A percentile compares a stretch with the other conserved stretches of the same genome.
Evolutionary conservation across 2,888 invertebrate genomes (phyloP).

Genomic region (Prenolepis imparis): DNA sequence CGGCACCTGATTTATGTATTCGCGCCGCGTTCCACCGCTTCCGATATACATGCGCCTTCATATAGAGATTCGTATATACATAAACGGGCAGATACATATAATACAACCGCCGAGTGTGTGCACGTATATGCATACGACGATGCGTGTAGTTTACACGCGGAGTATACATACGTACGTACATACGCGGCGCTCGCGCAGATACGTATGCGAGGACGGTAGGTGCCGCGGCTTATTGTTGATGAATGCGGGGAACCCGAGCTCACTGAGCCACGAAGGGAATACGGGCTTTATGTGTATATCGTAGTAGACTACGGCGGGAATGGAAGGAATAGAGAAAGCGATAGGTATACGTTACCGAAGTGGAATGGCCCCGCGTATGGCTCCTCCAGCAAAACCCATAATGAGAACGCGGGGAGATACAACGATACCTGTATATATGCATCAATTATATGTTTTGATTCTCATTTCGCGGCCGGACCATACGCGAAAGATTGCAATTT

Average conservation of each 20-base stretch:
- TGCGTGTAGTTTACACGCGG: constrained; percentile 8
- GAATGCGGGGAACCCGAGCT: constrained; percentile 73
- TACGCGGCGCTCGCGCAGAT: constrained; percentile 37
- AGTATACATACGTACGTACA: constrained; percentile 24
- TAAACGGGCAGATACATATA: constrained; percentile 30
- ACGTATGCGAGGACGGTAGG: constrained; percentile 47
- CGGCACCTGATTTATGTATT: constrained; percentile 81
- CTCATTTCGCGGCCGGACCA: constrained; percentile 62
- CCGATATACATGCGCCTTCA: constrained; percentile 57
- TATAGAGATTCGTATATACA: constrained; percentile 32
- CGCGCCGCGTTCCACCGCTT: constrained; percentile 72
- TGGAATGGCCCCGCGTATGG: constrained; percentile 26
- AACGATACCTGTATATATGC: constrained; percentile 58
- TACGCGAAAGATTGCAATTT: constrained; percentile 76
- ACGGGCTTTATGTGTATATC: constrained; percentile 48
- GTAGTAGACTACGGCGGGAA: constrained; percentile 40
- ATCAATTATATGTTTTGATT: constrained; percentile 76
- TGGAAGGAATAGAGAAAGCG: constrained; percentile 29
- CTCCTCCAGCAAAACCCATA: constrained; percentile 20
- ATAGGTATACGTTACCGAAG: constrained; percentile 43
- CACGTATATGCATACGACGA: constrained; percentile 16
- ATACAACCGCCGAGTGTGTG: constrained; percentile 9
- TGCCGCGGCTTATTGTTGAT: constrained; percentile 77
- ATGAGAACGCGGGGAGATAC: constrained; percentile 45
- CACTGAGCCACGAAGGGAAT: constrained; percentile 65